A percentile compares a stretch with the other conserved stretches of the same genome.
Conservation (phyloP, 2,888 invertebrate genomes). For the Andrena marginata region DNA sequence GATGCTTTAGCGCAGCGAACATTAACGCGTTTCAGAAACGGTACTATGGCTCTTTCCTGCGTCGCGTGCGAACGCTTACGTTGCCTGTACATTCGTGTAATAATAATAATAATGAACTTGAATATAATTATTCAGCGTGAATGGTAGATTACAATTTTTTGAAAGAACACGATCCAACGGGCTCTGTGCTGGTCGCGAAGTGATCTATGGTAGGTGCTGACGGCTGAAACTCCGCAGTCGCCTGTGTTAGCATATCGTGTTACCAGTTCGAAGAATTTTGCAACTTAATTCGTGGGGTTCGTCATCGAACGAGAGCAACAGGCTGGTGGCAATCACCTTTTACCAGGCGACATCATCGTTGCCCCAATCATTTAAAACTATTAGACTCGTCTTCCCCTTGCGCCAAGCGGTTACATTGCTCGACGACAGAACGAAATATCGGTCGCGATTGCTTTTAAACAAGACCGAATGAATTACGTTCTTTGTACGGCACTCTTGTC, state of each 20-base stretch:
- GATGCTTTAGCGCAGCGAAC: conserved; percentile 49
- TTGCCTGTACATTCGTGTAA: no score
- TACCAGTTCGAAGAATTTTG: conserved; percentile 57
- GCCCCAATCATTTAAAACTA: conserved; percentile 34
- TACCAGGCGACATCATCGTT: conserved; percentile 5
- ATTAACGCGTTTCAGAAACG: conserved; percentile 58
- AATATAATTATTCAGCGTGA: neutral
- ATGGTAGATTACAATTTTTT: neutral
- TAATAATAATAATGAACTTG: neutral
- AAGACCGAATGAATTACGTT: conserved; percentile 34
- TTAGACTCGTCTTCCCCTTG: conserved; percentile 25
- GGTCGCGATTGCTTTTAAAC: conserved; percentile 43
- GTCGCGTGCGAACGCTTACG: neutral
- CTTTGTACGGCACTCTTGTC: neutral
- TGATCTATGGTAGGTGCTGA: neutral
- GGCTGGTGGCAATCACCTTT: conserved; percentile 2
- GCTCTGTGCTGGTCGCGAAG: neutral
- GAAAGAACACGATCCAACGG: neutral
- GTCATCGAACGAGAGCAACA: conserved; percentile 9
- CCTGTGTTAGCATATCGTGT: conserved; percentile 36
- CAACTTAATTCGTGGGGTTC: conserved; percentile 40
- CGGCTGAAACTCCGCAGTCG: neutral
- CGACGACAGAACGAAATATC: conserved; percentile 36
- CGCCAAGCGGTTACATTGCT: conserved; percentile 30
- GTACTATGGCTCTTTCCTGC: neutral